phyloP scores from a whole-genome alignment of 2,113 vertebrate species.

The Pterocles orientalis region DNA sequence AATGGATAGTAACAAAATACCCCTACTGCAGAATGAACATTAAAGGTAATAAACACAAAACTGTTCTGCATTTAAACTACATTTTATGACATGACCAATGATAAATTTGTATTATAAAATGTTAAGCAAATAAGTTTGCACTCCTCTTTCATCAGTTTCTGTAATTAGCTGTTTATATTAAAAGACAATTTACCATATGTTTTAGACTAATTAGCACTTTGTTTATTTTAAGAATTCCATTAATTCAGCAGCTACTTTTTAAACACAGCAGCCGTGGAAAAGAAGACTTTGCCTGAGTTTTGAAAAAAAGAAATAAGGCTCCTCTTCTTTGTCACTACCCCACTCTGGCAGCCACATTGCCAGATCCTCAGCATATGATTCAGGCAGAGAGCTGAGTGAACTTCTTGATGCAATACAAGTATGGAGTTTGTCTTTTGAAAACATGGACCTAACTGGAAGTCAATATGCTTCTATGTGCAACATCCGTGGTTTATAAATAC shows the following conservation, averaged over 20 bases:
- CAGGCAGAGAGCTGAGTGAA: not conserved
- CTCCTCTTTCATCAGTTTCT: slow-evolving; percentile 15
- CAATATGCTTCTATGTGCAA: not conserved
- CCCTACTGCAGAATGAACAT: not conserved
- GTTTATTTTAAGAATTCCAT: slow-evolving; percentile 33
- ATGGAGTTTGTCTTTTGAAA: not conserved
- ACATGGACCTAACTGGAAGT: not conserved
- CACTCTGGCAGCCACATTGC: not conserved
- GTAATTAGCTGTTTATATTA: slow-evolving; percentile 42
- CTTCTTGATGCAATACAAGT: not conserved
- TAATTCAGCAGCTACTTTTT: not conserved
- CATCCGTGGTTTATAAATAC: not conserved
- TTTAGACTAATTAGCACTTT: slow-evolving; percentile 36
- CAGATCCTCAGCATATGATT: not conserved
- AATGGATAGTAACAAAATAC: not conserved
- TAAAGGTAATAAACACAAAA: not conserved
- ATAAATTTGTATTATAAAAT: slow-evolving; percentile 10
- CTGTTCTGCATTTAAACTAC: not conserved
- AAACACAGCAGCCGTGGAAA: not conserved
- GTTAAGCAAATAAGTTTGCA: not conserved
- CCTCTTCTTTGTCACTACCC: not conserved
- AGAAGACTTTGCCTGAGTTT: not conserved
- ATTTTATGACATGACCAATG: not conserved
- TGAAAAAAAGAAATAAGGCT: not conserved
- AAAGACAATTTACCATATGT: slow-evolving; percentile 24